Evolutionary conservation across 2,113 vertebrate genomes (phyloP).

Genomic region (Nicator chloris): DNA sequence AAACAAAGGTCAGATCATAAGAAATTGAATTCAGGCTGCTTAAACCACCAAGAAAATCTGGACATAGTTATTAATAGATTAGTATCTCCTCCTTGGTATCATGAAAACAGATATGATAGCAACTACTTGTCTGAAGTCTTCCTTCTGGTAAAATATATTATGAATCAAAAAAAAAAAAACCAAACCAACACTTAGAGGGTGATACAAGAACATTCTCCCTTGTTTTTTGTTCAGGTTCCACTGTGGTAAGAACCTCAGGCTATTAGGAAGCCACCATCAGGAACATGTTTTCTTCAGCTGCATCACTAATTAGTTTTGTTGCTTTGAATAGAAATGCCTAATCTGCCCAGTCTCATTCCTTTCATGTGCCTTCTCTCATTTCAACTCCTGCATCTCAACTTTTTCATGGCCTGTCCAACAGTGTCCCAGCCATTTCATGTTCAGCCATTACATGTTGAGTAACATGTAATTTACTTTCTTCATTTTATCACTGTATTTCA

Average conservation of each 20-base stretch:
- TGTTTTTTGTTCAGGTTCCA: background rate
- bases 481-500: background rate
- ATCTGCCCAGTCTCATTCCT: background rate
- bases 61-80: background rate
- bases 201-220: background rate
- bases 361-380: background rate
- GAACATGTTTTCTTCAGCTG: background rate
- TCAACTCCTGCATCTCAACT: background rate
- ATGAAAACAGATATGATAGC: background rate
- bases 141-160: background rate
- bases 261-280: background rate
- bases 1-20: background rate
- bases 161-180: background rate
- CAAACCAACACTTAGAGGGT: background rate
- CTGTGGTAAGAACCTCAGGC: background rate
- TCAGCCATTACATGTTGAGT: no score
- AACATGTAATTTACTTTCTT: no score
- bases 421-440: background rate
- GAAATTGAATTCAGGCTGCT: background rate
- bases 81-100: background rate
- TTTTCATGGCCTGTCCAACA: background rate
- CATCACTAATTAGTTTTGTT: background rate
- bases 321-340: background rate
- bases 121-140: background rate
- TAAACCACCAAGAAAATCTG: background rate